Evolutionary conservation across 1,140 invertebrate genomes (phyloP), one percentile per base, ranked within the genome.

Genomic region (Aricia agestis): DNA sequence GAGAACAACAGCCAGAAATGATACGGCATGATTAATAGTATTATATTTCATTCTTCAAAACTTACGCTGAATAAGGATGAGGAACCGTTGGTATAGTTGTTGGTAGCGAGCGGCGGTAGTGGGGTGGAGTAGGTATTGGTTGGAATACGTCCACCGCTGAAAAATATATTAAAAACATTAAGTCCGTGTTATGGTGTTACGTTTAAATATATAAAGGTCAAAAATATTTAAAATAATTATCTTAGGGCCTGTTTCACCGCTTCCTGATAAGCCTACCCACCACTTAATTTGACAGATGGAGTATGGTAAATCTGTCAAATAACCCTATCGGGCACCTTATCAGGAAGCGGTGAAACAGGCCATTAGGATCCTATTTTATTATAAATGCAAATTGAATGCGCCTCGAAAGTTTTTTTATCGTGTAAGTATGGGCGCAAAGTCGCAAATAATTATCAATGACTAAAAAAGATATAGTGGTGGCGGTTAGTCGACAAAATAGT

Each of bases 71-170:
- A 91, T 73, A 91, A 72, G 11, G 89, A 87, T 6, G 86, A 88
- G 0, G 87, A 89, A 13, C 89, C 89, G 67, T 91, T 91, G 7
- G 82, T 85, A 74, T 89, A 90, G 77, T 87, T 91, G 82, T 85
- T 85, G 52, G 89, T 92, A 13, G 94, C 93, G 13, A 94, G 80
- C 66, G 94, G 93, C 18, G 93, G 91, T 78, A 95, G 84, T 9
- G 95, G 94, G 17, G 95, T 93, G 32, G 95, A 94, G 72, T 95
- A 95, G 3, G 94, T 93, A 80, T 93, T 94, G 32, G 93, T 92
- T 57, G 95, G 95, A 73, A 93, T 86, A 82, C 93, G 94, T 15
- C 92, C 91, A 78, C 93, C 93, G 63, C 94, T 95, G 82, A 61
- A 69, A 69, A 36, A 9, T 41, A 31, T 85, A 82, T 74, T 72